Evolutionary conservation across 1,140 invertebrate genomes (phyloP).

Genomic region (Drusus annulatus): DNA sequence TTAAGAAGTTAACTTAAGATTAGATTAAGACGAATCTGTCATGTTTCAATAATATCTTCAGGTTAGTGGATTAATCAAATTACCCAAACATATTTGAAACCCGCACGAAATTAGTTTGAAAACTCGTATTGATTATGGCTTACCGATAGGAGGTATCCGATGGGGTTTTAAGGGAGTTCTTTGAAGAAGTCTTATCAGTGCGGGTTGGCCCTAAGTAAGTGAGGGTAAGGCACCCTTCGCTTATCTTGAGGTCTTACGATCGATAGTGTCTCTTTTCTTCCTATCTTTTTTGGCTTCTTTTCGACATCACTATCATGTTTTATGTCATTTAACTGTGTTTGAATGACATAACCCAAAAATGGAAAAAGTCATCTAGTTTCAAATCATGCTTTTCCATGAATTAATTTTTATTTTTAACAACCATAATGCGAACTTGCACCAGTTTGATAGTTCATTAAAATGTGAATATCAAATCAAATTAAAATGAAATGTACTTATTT

Average conservation of each 20-base stretch:
- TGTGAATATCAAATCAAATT: no score
- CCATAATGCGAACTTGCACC: no score
- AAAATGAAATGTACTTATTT: no score
- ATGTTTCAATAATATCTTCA: background rate
- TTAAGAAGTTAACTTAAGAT: no score
- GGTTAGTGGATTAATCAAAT: background rate
- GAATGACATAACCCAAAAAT: background rate
- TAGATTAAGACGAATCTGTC: no score
- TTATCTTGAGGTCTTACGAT: slow-evolving; percentile 38
- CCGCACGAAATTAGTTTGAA: background rate
- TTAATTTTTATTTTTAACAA: no score
- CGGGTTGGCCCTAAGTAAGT: slow-evolving; percentile 14
- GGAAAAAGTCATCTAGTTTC: no score
- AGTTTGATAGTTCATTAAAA: no score
- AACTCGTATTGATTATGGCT: slow-evolving; percentile 37
- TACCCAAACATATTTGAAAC: background rate
- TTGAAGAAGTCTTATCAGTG: slow-evolving; percentile 47
- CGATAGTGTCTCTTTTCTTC: slow-evolving; percentile 33
- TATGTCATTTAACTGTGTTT: background rate
- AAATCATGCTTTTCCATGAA: no score
- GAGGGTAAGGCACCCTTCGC: slow-evolving; percentile 28
- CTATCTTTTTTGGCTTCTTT: slow-evolving; percentile 42
- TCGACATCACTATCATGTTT: background rate
- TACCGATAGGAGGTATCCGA: slow-evolving; percentile 18
- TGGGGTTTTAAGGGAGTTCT: slow-evolving; percentile 23